Evolutionary conservation across 2,113 vertebrate genomes (phyloP), one percentile per base, ranked within the genome.

Genomic region (Petroica traversi): DNA sequence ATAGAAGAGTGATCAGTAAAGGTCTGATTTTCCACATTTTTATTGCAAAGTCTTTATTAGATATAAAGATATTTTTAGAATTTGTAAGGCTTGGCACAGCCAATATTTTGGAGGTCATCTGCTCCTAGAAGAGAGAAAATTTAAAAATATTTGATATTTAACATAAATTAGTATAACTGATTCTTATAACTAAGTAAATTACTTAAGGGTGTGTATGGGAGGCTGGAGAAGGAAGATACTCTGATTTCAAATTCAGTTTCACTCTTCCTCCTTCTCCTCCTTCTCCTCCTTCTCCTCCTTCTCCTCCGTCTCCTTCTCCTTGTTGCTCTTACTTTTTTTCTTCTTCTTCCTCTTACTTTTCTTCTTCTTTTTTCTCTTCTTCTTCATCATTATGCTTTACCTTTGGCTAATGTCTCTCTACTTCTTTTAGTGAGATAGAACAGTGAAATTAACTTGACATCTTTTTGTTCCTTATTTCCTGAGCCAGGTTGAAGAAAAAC

Each of bases 271-370:
- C 11, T 67, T 3, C 14, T 73, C 3, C 8, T 45, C 7, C 11
- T 69, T 4, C 33, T 46, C 10, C 28, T 40, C 3, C 12, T 69
- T 8, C n/a, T 29, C 4, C 12, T 57, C 5, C 4, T 43, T 9
- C 23, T 54, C 5, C 5, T 33, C 11, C 6, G 52, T 5, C 31
- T 76, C 1, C 4, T 40, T 4, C 3, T 49, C 1, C 4, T n/a
- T 3, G 9, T 49, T 3, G 24, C 22, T 2, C 8, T 41, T 2
- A 19, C 33, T 10, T 7, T 43, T 2, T n/a, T n/a, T n/a, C n/a
- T n/a, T n/a, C n/a, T n/a, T n/a, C n/a, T n/a, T n/a, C n/a, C n/a
- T n/a, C n/a, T n/a, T n/a, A n/a, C n/a, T n/a, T n/a, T n/a, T n/a
- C n/a, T n/a, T n/a, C n/a, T n/a, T n/a, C n/a, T n/a, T n/a, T n/a